Evolutionary conservation across 2,888 invertebrate species (phyloP), one percentile per base, ranked within the genome.

Genomic region (Eristalis intricaria): DNA sequence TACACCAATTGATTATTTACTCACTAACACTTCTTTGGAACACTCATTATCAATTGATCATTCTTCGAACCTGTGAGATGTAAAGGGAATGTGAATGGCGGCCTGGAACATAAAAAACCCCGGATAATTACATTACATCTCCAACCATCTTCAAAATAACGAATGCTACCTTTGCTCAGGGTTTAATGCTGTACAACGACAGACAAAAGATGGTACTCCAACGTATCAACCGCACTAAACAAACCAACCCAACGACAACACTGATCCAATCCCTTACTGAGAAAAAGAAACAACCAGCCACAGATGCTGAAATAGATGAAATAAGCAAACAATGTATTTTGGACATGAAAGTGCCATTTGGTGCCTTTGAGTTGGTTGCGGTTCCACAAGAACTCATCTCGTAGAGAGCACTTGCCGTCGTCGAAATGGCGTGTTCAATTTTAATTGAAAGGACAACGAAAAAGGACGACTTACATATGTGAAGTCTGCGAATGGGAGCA

Each of bases 321-420:
- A 74, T 69, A 78, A 71, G 69, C 78, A 84, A 78, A 78, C 84
- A 84, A 74, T 84, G 78, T 84, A 84, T 64, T 74, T 78, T 74
- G 64, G 40, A 74, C 74, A 61, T 78, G 58, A 70, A 74, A 84
- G 84, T 78, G 64, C 84, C 78, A 84, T 84, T 84, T 74, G 78
- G 83, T 61, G 66, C 65, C 77, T 73, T 76, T 70, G 76, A 58
- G 61, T 38, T 68, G 61, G 56, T 38, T 83, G 82, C 32, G 77
- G 83, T 76, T 32, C 43, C 50, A 32, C 40, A 71, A 40, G 64
- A 64, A 69, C 32, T 74, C 35, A 58, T 75, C 64, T 58, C 13
- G 10, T 15, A 64, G 58, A 19, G 50, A 50, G 19, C 50, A 19
- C 50, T 50, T 26, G 38, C 58, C 64, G 65, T 75, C 69, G 69